Percentiles rank a stretch among this genome's conserved stretches.
phyloP scores from a whole-genome alignment of 2,888 invertebrate genomes.

The Lasiommata megera region DNA sequence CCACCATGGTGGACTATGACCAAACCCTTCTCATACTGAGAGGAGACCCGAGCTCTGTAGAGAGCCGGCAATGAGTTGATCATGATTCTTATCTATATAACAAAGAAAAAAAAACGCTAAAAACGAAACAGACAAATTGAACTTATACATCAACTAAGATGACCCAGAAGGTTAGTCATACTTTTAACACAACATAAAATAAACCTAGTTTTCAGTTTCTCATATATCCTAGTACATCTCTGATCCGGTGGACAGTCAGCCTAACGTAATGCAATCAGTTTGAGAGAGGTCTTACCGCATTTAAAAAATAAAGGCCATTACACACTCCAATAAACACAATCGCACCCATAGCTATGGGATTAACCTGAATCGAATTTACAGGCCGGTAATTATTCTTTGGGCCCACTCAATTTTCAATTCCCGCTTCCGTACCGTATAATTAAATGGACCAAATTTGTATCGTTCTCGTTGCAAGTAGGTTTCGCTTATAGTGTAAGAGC shows the following conservation, averaged over 20 bases:
- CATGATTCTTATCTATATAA: no score
- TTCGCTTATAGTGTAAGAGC: background rate
- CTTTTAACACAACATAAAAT: no score
- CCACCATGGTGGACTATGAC: no score
- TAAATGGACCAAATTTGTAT: constrained; percentile 34
- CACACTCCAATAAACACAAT: constrained; percentile 15
- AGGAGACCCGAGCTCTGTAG: no score
- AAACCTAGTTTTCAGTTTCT: no score
- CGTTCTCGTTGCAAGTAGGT: constrained; percentile 9
- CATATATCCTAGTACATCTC: no score
- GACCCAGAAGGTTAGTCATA: no score
- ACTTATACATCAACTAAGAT: no score
- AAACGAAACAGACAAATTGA: no score
- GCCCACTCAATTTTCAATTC: constrained; percentile 34
- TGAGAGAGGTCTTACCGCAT: background rate
- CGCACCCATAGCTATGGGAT: constrained; percentile 17
- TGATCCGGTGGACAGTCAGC: background rate
- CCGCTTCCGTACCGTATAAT: constrained; percentile 32
- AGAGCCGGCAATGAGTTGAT: no score
- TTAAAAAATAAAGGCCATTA: constrained; percentile 8
- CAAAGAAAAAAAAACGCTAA: no score
- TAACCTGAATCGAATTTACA: constrained; percentile 30
- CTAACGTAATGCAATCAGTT: background rate
- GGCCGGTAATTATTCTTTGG: constrained; percentile 33
- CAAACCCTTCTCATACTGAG: no score